Evolutionary conservation across 2,113 vertebrate genomes (phyloP), one percentile per base, ranked within the genome.

Genomic region (Urocynchramus pylzowi): DNA sequence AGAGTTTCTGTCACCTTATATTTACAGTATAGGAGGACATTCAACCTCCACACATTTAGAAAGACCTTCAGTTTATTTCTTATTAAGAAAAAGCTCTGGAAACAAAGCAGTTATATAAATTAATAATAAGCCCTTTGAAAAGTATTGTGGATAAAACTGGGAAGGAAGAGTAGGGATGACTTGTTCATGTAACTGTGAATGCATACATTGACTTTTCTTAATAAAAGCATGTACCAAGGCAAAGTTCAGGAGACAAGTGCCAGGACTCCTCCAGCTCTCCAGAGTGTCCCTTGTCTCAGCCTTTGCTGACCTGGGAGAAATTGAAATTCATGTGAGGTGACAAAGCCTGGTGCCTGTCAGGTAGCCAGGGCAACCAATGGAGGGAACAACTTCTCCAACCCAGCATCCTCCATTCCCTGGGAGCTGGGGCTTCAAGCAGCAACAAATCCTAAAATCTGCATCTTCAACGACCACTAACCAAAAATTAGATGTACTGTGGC

Each of bases 121-220:
- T 93, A 91, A 21, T 89, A 92, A 94, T 75, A 89, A 93, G 56
- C 45, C 42, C 69, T 94, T 84, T 1, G 3, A 75, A 87, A 64
- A 59, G 16, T 5, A 41, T 2, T 44, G 59, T 0, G 1, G 64
- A 19, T 87, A n/a, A 47, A 76, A 84, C 21, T 2, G 7, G 37
- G 27, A 16, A 73, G 31, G 52, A 85, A 69, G 42, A 76, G 17
- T 0, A 45, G 54, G 39, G 75, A 73, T 0, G 0, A 45, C 6
- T 50, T 23, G 23, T 14, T 76, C 84, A 78, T 13, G 37, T 30
- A n/a, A 16, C n/a, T 49, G 65, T 22, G 59, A 80, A 49, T 2
- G 30, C 53, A 37, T 17, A 47, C 44, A 56, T 3, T 11, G 3
- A 69, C 65, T 84, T 37, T 28, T n/a, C 56, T 90, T 60, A 65